phyloP scores from a whole-genome alignment of 2,113 vertebrate species.

The Salvelinus fontinalis region DNA sequence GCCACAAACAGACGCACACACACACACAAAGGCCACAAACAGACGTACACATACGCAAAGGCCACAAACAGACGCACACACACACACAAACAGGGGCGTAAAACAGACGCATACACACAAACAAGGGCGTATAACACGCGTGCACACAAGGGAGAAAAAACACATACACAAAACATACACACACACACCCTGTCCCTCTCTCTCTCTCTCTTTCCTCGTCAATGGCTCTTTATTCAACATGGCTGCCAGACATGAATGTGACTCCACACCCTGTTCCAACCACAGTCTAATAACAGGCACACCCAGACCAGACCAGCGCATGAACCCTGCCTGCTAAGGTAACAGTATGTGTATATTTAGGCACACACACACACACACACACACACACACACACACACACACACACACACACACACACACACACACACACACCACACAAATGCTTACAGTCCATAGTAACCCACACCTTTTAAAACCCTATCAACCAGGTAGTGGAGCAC shows the following conservation, averaged over 20 bases:
- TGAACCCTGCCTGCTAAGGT: slow-evolving; percentile 26
- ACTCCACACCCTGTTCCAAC: slow-evolving; percentile 64
- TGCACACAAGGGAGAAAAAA: too few relatives aligned
- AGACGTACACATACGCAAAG: too few relatives aligned
- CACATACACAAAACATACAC: too few relatives aligned
- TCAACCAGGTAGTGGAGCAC: too few relatives aligned
- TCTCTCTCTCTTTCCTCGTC: slow-evolving; percentile 52
- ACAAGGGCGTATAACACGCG: too few relatives aligned
- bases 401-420: neutral
- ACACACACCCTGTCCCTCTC: slow-evolving; percentile 15
- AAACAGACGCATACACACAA: too few relatives aligned
- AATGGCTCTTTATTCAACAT: slow-evolving; percentile 68
- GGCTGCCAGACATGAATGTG: slow-evolving; percentile 42
- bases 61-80: too few relatives aligned
- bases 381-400: too few relatives aligned
- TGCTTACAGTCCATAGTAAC: neutral
- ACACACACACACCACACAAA: slow-evolving; percentile 7
- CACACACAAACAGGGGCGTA: too few relatives aligned
- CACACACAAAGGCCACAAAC: too few relatives aligned
- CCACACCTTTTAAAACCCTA: neutral
- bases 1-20: too few relatives aligned
- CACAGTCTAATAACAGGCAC: slow-evolving; percentile 66
- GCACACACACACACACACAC: neutral
- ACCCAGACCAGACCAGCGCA: slow-evolving; percentile 36
- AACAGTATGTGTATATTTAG: slow-evolving; percentile 18